phyloP scores from a whole-genome alignment of 2,888 invertebrate species.

The Odontomyia ornata region DNA sequence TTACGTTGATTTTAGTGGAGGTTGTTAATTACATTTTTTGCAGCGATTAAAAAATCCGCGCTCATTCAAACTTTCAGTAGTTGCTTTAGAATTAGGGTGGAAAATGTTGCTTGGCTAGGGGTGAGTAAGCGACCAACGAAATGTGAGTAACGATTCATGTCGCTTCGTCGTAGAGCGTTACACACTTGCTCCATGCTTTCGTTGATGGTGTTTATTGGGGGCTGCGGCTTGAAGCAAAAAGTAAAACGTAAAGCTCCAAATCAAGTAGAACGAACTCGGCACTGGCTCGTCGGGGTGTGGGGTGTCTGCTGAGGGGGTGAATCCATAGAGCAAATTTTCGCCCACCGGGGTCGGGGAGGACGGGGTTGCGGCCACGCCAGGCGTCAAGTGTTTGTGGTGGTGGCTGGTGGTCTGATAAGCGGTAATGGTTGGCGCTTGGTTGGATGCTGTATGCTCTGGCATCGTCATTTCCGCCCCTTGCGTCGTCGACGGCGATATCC shows the following conservation, averaged over 20 bases:
- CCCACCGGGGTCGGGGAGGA: neutral
- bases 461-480: conserved; percentile 9
- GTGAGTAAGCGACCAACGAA: neutral
- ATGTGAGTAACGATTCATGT: neutral
- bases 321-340: neutral
- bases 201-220: conserved; percentile 60
- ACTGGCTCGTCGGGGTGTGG: neutral
- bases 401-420: conserved; percentile 40
- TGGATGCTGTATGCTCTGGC: conserved; percentile 35
- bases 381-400: conserved; percentile 44
- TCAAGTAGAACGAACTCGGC: conserved; percentile 53
- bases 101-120: neutral
- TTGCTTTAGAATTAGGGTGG: neutral
- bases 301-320: neutral
- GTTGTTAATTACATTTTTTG: conserved; percentile 39
- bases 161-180: neutral
- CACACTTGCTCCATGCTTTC: neutral
- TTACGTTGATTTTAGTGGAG: conserved; percentile 32
- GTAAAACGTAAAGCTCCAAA: conserved; percentile 56
- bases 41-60: neutral
- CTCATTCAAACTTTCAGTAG: neutral
- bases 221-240: conserved; percentile 61
- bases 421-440: conserved; percentile 41
- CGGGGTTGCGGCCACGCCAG: conserved; percentile 22
- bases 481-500: neutral